These are phyloP conservation scores for Argyra leucocephala DNA, from an alignment of 2,888 invertebrate species.

Conservation along the genomic window DNA sequence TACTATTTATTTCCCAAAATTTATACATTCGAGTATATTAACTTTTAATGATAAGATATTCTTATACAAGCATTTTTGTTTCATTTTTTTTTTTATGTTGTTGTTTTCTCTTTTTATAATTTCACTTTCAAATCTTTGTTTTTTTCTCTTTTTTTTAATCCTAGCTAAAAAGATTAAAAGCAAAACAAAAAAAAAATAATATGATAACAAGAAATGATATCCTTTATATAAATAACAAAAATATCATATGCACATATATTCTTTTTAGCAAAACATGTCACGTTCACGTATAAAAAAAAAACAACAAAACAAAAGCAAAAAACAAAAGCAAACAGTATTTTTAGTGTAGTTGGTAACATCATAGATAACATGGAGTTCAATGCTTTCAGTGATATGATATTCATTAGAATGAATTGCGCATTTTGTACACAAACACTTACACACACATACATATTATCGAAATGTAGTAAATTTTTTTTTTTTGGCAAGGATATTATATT, in stretches of 20 bases:
- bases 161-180: neutral
- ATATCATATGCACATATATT: neutral
- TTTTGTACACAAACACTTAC: neutral
- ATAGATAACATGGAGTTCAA: neutral
- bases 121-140: too few relatives aligned
- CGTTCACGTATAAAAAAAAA: neutral
- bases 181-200: neutral
- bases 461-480: too few relatives aligned
- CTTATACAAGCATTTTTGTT: neutral
- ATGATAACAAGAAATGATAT: neutral
- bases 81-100: neutral
- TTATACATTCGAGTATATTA: too few relatives aligned
- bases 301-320: neutral
- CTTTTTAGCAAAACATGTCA: neutral
- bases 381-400: neutral
- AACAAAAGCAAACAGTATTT: neutral
- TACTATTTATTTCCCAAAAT: too few relatives aligned
- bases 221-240: neutral
- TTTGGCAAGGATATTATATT: too few relatives aligned
- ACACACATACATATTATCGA: too few relatives aligned
- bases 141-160: neutral
- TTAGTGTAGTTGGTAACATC: too few relatives aligned
- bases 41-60: neutral
- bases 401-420: slow-evolving; percentile 3
- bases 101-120: neutral